These are phyloP conservation scores for Mesocentrotus franciscanus DNA, from an alignment of 53 echinoderm and acorn worm species.

Conservation along the genomic window DNA sequence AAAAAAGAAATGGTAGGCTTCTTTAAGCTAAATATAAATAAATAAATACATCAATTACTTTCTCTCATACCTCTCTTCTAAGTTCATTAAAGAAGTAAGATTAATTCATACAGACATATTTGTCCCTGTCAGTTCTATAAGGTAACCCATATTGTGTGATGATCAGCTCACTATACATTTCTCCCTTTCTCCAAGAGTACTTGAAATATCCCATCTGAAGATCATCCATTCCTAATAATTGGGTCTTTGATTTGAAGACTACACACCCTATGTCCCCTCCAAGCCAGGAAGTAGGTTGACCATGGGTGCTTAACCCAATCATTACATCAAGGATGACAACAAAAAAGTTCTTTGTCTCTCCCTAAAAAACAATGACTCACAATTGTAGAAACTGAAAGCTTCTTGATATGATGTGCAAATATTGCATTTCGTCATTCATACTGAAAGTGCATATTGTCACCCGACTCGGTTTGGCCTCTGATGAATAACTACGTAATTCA, in stretches of 20 bases:
- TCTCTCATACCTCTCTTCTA: no score
- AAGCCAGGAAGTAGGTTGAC: slow-evolving; percentile 31
- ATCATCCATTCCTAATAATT: neutral
- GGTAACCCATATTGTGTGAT: neutral
- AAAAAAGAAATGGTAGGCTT: no score
- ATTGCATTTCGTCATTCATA: slow-evolving; percentile 21
- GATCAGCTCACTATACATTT: neutral
- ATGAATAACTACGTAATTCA: neutral
- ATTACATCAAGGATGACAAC: slow-evolving; percentile 7
- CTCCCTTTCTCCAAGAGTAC: neutral
- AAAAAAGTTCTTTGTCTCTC: slow-evolving; percentile 37
- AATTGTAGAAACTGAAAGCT: slow-evolving; percentile 25
- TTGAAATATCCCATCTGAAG: neutral
- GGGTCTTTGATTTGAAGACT: neutral
- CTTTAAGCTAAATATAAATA: no score
- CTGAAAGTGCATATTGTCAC: slow-evolving; percentile 18
- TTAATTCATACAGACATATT: no score
- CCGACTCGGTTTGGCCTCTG: neutral
- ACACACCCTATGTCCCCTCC: neutral
- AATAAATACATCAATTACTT: no score
- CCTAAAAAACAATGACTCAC: slow-evolving; percentile 49
- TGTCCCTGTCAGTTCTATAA: neutral
- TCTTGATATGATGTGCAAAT: slow-evolving; percentile 42
- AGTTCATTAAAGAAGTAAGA: no score
- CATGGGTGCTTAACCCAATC: slow-evolving; percentile 39